Conservation (phyloP, 2,888 invertebrate species). For the Phymatocera aterrima region DNA sequence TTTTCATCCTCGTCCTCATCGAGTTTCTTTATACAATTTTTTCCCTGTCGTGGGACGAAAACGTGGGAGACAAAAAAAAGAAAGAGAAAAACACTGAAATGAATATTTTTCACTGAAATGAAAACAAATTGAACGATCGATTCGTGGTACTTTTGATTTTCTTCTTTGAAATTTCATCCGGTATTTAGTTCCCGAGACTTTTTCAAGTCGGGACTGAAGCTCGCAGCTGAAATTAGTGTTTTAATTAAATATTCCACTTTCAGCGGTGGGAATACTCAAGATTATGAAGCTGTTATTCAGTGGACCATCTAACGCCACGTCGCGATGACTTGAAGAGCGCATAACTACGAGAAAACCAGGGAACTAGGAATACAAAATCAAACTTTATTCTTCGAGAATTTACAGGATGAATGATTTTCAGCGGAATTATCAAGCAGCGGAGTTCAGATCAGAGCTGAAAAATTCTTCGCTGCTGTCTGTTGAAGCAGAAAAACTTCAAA, state of each 20-base stretch:
- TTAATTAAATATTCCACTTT: slow-evolving; percentile 33
- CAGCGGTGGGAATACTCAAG: neutral
- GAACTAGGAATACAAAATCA: too few relatives aligned
- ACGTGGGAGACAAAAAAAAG: too few relatives aligned
- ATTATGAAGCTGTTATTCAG: slow-evolving; percentile 28
- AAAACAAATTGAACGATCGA: too few relatives aligned
- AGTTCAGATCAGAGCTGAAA: neutral
- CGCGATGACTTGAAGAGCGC: neutral
- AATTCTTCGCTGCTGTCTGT: neutral
- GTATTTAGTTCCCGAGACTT: neutral
- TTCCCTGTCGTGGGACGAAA: too few relatives aligned
- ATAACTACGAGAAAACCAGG: neutral
- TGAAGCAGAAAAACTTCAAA: too few relatives aligned
- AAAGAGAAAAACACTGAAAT: too few relatives aligned
- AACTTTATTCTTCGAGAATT: neutral
- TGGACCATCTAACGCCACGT: neutral
- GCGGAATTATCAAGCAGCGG: neutral
- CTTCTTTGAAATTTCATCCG: neutral
- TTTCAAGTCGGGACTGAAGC: too few relatives aligned
- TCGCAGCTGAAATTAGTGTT: slow-evolving; percentile 1
- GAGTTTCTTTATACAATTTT: too few relatives aligned
- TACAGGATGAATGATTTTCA: neutral
- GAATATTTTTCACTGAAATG: too few relatives aligned
- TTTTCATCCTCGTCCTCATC: too few relatives aligned
- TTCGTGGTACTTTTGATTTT: neutral